Percentiles rank a stretch among this genome's conserved stretches.
phyloP scores from a whole-genome alignment of 2,888 invertebrate genomes.

The Agrenia bidenticulata region DNA sequence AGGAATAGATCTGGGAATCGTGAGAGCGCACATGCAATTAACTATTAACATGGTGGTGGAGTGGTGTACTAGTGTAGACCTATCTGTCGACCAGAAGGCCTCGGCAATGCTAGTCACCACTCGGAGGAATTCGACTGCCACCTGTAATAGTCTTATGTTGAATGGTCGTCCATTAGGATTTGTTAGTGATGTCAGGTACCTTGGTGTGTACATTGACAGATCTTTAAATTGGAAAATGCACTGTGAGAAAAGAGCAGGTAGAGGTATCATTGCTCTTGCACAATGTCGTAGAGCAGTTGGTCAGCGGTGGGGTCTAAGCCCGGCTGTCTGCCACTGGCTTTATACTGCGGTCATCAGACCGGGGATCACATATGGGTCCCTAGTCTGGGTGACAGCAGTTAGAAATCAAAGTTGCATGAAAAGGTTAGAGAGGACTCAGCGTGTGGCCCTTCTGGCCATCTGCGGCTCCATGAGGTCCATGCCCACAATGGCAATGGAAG shows the following conservation, averaged over 20 bases:
- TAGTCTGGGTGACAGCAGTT: constrained; percentile 16
- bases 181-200: neutral
- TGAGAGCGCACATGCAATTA: constrained; percentile 1
- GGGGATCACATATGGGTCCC: constrained; percentile 14
- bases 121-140: too few relatives aligned
- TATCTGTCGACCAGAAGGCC: constrained; percentile 12
- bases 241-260: neutral
- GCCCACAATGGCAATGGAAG: constrained; percentile 15
- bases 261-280: neutral
- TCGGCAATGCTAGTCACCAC: constrained; percentile 17
- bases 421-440: constrained; percentile 7
- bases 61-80: constrained; percentile 14
- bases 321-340: constrained; percentile 22
- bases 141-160: too few relatives aligned
- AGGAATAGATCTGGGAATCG: constrained; percentile 2
- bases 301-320: constrained; percentile 14
- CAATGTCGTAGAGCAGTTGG: neutral
- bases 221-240: neutral
- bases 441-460: constrained; percentile 2
- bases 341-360: constrained; percentile 25
- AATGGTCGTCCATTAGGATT: neutral
- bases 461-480: constrained; percentile 7
- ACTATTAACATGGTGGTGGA: neutral
- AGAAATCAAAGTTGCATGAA: neutral
- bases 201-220: neutral